phyloP scores from a whole-genome alignment of 1,140 invertebrate species.

The Drosophila varians region DNA sequence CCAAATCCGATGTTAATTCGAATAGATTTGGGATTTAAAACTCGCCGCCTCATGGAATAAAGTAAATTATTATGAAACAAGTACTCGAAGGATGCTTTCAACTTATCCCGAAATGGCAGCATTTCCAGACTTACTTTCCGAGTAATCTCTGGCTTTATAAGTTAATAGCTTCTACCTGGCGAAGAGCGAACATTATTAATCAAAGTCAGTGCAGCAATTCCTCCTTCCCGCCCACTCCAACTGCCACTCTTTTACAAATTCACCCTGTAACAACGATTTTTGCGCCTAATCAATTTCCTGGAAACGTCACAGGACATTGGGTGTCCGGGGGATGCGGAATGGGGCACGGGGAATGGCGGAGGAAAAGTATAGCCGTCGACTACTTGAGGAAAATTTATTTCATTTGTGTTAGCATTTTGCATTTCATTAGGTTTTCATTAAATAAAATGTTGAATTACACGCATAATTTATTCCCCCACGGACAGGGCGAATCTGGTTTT shows the following conservation, averaged over 20 bases:
- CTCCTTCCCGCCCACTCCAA: neutral
- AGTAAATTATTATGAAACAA: slow-evolving; percentile 18
- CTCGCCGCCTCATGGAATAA: slow-evolving; percentile 20
- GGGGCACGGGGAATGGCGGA: neutral
- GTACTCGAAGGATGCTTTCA: too few species aligned
- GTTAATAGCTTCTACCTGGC: slow-evolving; percentile 73
- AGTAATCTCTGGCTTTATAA: slow-evolving; percentile 3
- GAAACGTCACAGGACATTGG: slow-evolving; percentile 57
- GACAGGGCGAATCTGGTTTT: slow-evolving; percentile 10
- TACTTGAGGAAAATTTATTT: slow-evolving; percentile 76
- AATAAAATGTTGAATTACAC: slow-evolving; percentile 83
- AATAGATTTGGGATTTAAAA: slow-evolving; percentile 66
- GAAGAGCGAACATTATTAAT: slow-evolving; percentile 77
- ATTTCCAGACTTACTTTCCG: neutral
- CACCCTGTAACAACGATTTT: slow-evolving; percentile 67
- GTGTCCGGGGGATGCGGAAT: neutral
- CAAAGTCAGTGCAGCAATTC: slow-evolving; percentile 67
- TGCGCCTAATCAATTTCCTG: slow-evolving; percentile 79
- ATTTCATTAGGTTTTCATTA: slow-evolving; percentile 83
- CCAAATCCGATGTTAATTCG: slow-evolving; percentile 45
- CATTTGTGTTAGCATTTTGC: slow-evolving; percentile 83
- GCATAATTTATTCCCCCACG: slow-evolving; percentile 78
- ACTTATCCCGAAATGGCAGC: neutral
- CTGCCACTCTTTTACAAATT: slow-evolving; percentile 8
- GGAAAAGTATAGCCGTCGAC: slow-evolving; percentile 38